Conservation (phyloP, 2,888 invertebrate genomes). For the Scaptomyza cyrtandrae region DNA sequence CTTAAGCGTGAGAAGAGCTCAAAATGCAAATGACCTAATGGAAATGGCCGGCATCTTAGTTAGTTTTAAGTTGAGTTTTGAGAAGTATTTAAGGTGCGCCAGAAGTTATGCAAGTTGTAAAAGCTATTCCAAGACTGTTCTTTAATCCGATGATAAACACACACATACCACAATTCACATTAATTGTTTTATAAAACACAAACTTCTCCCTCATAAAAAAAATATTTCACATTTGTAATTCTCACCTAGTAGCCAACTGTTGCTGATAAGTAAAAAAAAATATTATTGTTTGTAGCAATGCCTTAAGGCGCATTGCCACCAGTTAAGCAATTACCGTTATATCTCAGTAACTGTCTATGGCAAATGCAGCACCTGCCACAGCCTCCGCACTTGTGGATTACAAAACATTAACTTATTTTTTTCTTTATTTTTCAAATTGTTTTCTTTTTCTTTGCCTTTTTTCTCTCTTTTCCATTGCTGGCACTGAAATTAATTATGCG, state of each 20-base stretch:
- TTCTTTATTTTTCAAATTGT: conserved; percentile 54
- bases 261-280: conserved; percentile 23
- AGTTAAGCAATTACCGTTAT: conserved; percentile 67
- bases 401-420: conserved; percentile 75
- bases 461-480: conserved; percentile 27
- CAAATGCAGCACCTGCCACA: conserved; percentile 39
- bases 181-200: conserved; percentile 9
- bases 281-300: conserved; percentile 19
- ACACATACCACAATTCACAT: too few species aligned
- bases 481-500: conserved; percentile 79
- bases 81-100: conserved; percentile 1
- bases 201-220: conserved; percentile 3
- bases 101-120: conserved; percentile 20
- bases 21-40: conserved; percentile 43
- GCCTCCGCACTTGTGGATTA: conserved; percentile 69
- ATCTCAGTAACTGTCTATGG: conserved; percentile 29
- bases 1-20: conserved; percentile 44
- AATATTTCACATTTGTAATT: too few species aligned
- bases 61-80: not conserved
- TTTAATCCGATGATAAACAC: not conserved
- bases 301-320: conserved; percentile 27
- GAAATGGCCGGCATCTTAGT: conserved; percentile 19
- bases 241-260: conserved; percentile 30
- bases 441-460: conserved; percentile 15
- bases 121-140: not conserved